Evolutionary conservation across 2,888 invertebrate genomes (phyloP).

Genomic region (Epicampocera succincta): DNA sequence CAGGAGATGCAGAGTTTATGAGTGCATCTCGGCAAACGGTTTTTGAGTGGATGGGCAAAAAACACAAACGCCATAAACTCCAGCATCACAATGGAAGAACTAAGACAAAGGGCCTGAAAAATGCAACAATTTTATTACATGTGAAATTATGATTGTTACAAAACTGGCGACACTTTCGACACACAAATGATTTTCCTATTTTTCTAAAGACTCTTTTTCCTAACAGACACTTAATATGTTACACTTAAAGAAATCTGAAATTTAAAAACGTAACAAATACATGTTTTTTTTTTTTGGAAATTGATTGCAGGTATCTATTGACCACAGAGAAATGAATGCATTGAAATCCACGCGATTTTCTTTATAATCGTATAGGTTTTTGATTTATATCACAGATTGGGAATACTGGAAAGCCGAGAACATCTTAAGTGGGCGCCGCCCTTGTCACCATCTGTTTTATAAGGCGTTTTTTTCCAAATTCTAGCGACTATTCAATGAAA

Average conservation of each 20-base stretch:
- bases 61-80: conserved; percentile 11
- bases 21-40: background rate
- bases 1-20: conserved; percentile 29
- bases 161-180: conserved; percentile 62
- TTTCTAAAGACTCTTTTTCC: background rate
- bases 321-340: too few relatives aligned
- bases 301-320: too few relatives aligned
- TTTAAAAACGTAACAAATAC: too few relatives aligned
- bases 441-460: too few relatives aligned
- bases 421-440: too few relatives aligned
- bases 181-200: background rate
- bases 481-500: too few relatives aligned
- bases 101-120: conserved; percentile 23
- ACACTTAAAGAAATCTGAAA: conserved; percentile 17
- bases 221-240: background rate
- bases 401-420: too few relatives aligned
- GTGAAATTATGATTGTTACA: conserved; percentile 63
- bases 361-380: too few relatives aligned
- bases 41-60: background rate
- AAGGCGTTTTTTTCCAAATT: too few relatives aligned
- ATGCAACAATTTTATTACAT: conserved; percentile 61
- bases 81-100: conserved; percentile 19
- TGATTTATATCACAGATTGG: too few relatives aligned
- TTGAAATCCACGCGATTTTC: too few relatives aligned
- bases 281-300: too few relatives aligned